Conservation (phyloP, 64 coral and sea anemone genomes). For the Stichodactyla mertensii region DNA sequence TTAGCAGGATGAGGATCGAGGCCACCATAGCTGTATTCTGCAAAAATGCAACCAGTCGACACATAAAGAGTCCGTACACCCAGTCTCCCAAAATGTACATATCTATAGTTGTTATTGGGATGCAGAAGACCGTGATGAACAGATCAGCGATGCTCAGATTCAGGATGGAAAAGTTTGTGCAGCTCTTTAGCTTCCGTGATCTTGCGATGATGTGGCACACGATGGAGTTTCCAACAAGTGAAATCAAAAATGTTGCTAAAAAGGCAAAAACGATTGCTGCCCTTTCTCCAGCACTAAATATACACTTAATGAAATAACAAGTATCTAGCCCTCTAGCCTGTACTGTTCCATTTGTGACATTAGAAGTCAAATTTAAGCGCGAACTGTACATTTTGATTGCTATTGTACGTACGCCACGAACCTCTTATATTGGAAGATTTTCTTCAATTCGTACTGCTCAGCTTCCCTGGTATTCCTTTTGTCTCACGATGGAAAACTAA, state of each 20-base stretch:
- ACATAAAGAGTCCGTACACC: slow-evolving; percentile 53
- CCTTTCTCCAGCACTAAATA: slow-evolving; percentile 43
- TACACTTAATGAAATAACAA: slow-evolving; percentile 53
- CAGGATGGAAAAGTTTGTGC: slow-evolving; percentile 80
- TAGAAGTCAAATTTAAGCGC: neutral
- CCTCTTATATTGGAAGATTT: neutral
- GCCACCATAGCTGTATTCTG: slow-evolving; percentile 54
- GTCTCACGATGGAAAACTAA: neutral
- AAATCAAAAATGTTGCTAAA: slow-evolving; percentile 40
- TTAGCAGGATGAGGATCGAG: slow-evolving; percentile 52
- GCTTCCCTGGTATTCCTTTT: neutral
- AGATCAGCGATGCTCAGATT: slow-evolving; percentile 74
- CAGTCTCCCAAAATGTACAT: slow-evolving; percentile 59
- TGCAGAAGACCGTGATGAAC: slow-evolving; percentile 70
- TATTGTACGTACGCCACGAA: neutral
- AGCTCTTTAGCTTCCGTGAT: slow-evolving; percentile 34
- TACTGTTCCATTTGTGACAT: neutral
- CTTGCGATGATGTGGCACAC: slow-evolving; percentile 56
- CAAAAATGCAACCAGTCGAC: slow-evolving; percentile 54
- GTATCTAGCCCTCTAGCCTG: neutral
- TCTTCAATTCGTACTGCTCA: neutral
- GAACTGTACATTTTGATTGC: neutral
- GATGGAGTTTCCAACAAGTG: slow-evolving; percentile 58
- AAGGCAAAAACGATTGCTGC: slow-evolving; percentile 40
- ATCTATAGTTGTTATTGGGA: slow-evolving; percentile 49